Conservation (phyloP, 1,140 invertebrate genomes). For the Megalopta genalis region DNA sequence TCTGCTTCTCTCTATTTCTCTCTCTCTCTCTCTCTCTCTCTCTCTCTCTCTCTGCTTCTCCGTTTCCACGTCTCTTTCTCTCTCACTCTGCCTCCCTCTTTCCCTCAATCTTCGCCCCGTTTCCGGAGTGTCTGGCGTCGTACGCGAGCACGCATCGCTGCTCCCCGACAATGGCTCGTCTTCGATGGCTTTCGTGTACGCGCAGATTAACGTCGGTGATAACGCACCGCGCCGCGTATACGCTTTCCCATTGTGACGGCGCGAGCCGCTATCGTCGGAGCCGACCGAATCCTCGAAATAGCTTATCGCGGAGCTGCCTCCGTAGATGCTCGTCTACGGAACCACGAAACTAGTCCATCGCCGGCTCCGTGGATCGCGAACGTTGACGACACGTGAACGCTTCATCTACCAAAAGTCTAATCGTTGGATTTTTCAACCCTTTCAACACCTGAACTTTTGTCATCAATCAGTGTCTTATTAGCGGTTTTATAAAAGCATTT, state of each 20-base stretch:
- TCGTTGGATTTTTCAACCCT: too few relatives aligned
- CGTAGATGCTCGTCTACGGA: too few relatives aligned
- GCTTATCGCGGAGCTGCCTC: too few relatives aligned
- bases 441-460: too few relatives aligned
- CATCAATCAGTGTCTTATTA: too few relatives aligned
- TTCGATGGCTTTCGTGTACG: constrained; percentile 53
- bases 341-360: too few relatives aligned
- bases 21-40: not conserved
- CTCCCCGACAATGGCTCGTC: constrained; percentile 61
- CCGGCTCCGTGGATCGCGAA: too few relatives aligned
- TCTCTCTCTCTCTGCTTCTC: not conserved
- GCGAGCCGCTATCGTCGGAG: not conserved
- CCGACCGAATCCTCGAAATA: not conserved
- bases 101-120: constrained; percentile 36
- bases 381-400: too few relatives aligned
- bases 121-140: constrained; percentile 52
- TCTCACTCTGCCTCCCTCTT: too few relatives aligned
- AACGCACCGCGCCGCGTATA: constrained; percentile 13
- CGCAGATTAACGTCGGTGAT: constrained; percentile 28
- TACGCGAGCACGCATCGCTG: constrained; percentile 63
- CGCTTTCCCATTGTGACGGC: constrained; percentile 8
- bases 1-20: constrained; percentile 18
- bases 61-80: not conserved
- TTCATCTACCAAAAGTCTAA: too few relatives aligned
- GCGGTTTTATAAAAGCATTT: too few relatives aligned